These are phyloP conservation scores for Eustalomyia histrio DNA, from an alignment of 2,888 invertebrate genomes.

Conservation along the genomic window DNA sequence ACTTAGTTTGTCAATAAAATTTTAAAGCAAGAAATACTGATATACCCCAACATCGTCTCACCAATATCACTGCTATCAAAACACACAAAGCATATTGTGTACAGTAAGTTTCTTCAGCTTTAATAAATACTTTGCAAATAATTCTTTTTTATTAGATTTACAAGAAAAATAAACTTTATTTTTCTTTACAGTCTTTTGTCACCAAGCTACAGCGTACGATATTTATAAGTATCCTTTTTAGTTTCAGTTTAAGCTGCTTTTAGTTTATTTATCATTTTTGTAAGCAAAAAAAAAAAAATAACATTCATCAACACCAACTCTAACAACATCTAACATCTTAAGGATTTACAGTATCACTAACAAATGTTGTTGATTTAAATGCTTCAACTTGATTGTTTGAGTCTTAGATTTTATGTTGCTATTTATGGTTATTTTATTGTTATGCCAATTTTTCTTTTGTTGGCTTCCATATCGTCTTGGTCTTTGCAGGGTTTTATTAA, in stretches of 20 bases:
- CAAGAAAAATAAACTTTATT: too few relatives aligned
- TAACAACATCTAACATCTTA: constrained; percentile 35
- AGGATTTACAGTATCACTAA: constrained; percentile 51
- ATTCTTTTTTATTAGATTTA: too few relatives aligned
- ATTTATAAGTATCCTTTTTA: not conserved
- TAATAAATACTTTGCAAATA: too few relatives aligned
- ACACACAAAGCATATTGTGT: too few relatives aligned
- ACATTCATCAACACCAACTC: constrained; percentile 42
- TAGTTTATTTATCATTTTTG: constrained; percentile 31
- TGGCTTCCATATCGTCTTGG: constrained; percentile 14
- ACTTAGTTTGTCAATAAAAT: too few relatives aligned
- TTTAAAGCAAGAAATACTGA: too few relatives aligned
- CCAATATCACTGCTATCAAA: too few relatives aligned
- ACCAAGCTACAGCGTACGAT: too few relatives aligned
- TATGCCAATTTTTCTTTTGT: not conserved
- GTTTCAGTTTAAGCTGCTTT: constrained; percentile 37
- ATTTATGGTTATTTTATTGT: constrained; percentile 3
- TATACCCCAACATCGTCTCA: too few relatives aligned
- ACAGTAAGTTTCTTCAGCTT: too few relatives aligned
- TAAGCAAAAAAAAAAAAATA: constrained; percentile 22
- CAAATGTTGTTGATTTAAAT: constrained; percentile 50
- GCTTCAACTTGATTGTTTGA: constrained; percentile 10
- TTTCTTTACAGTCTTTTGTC: too few relatives aligned
- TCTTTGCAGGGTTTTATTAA: constrained; percentile 16
- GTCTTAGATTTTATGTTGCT: constrained; percentile 25